A percentile compares a stretch with the other conserved stretches of the same genome.
These are phyloP conservation scores for Accipiter cooperii DNA, from an alignment of 2,113 vertebrate genomes.

Conservation along the genomic window DNA sequence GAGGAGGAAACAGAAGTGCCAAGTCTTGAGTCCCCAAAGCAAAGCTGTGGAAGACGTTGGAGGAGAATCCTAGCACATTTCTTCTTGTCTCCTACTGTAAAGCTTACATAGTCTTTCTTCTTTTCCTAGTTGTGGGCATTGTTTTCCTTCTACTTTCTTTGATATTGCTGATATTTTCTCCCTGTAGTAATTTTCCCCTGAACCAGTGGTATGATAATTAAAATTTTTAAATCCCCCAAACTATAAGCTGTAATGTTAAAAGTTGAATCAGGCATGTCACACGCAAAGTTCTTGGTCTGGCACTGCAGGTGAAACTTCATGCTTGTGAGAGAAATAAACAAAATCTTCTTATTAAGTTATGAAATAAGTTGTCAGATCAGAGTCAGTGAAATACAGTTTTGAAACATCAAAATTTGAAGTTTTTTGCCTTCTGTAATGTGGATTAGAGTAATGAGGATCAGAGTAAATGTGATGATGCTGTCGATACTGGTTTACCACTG, in stretches of 20 bases:
- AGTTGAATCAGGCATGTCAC: not conserved
- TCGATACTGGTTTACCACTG: not conserved
- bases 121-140: not conserved
- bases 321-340: not conserved
- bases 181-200: not conserved
- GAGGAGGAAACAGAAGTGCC: not conserved
- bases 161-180: not conserved
- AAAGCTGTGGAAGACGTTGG: not conserved
- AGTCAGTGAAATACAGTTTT: not conserved
- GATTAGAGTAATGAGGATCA: not conserved
- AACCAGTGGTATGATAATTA: not conserved
- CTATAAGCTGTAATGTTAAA: not conserved
- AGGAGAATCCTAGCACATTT: not conserved
- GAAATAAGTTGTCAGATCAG: not conserved
- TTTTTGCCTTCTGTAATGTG: not conserved
- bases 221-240: not conserved
- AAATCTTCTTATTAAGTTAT: not conserved
- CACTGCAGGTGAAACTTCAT: not conserved
- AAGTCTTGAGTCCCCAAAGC: not conserved
- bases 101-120: not conserved
- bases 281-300: not conserved
- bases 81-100: not conserved
- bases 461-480: not conserved
- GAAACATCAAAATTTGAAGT: not conserved
- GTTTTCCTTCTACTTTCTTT: not conserved